Evolutionary conservation across 2,113 vertebrate species (phyloP).

Genomic region (Lampris megalopsis): DNA sequence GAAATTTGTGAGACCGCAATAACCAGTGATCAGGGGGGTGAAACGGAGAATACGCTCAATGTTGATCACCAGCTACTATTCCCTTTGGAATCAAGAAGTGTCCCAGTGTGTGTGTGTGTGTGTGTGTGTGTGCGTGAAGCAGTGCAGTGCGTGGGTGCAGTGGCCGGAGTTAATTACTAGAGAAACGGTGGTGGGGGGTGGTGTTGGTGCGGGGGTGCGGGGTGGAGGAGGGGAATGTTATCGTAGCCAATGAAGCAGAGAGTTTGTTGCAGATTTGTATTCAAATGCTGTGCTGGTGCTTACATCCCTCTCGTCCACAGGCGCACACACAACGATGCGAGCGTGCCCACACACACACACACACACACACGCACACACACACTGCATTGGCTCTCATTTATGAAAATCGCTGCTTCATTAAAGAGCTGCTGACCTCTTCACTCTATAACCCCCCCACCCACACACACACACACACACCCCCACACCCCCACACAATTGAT

Average conservation of each 20-base stretch:
- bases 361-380: not conserved
- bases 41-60: conserved; percentile 29
- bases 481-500: not conserved
- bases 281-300: conserved; percentile 23
- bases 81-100: conserved; percentile 25
- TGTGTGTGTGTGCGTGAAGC: conserved; percentile 23
- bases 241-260: conserved; percentile 51
- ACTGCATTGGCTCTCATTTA: not conserved
- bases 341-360: conserved; percentile 4
- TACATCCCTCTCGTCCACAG: conserved; percentile 17
- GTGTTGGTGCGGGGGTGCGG: conserved; percentile 10
- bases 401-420: conserved; percentile 17
- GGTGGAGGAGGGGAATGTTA: conserved; percentile 1
- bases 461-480: not conserved
- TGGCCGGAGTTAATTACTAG: conserved; percentile 55
- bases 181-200: conserved; percentile 34
- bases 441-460: not conserved
- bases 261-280: conserved; percentile 52
- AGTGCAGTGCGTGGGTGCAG: not conserved
- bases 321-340: not conserved
- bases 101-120: conserved; percentile 4
- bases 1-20: conserved; percentile 44
- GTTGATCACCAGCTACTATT: conserved; percentile 45
- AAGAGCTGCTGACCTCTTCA: not conserved
- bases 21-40: conserved; percentile 39